Conservation (phyloP, 2,113 vertebrate genomes). For the Microtus richardsoni region DNA sequence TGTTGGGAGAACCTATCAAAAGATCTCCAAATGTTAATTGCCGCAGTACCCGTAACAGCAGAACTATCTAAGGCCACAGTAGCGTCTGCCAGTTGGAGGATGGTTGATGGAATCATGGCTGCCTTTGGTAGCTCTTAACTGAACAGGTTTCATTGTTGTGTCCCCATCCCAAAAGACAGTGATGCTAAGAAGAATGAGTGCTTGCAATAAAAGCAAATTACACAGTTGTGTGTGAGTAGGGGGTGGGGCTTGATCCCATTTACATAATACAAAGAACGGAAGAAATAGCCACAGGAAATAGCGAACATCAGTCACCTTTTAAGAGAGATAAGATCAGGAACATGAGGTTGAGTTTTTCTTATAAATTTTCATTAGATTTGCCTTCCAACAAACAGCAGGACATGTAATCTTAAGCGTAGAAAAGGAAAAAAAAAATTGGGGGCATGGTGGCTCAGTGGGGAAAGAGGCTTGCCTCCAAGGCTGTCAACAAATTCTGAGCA, state of each 20-base stretch:
- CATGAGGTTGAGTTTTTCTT: constrained; percentile 19
- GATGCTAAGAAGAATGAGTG: neutral
- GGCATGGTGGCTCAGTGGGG: neutral
- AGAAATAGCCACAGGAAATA: neutral
- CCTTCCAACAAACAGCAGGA: neutral
- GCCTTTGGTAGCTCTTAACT: neutral
- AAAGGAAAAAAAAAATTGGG: neutral
- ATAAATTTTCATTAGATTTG: neutral
- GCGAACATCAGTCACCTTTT: neutral
- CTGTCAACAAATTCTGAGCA: neutral
- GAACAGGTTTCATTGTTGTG: neutral
- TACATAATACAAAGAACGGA: neutral
- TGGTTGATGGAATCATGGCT: neutral
- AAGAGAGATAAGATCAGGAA: neutral
- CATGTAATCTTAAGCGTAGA: neutral
- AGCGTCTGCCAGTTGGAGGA: neutral
- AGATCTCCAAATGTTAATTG: constrained; percentile 73
- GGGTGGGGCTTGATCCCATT: neutral
- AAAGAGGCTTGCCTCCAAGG: neutral
- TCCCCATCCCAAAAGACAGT: neutral
- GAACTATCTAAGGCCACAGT: constrained; percentile 15
- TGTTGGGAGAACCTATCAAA: constrained; percentile 59
- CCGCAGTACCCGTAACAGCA: constrained; percentile 19
- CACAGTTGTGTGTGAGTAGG: neutral
- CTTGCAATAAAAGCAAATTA: neutral